Base-by-base conservation (phyloP, 2,797 vertebrate genomes). In the Neomorphus geoffroyi region DNA sequence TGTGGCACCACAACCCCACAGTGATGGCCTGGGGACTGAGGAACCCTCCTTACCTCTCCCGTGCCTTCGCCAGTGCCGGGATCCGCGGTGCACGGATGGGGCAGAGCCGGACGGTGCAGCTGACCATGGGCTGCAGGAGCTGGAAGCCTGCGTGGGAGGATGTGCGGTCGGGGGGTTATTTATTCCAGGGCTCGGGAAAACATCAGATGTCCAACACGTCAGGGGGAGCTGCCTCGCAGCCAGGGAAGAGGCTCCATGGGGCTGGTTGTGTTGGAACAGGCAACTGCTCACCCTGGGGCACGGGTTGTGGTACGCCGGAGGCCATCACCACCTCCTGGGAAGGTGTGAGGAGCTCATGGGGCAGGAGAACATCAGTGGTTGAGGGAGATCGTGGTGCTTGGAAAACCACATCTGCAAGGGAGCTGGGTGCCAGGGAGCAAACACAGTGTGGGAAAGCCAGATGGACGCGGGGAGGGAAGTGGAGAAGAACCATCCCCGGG, bases 291-390 rank as follows among this genome's bases (percentile, higher is more conserved):
- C 30, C 4, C 0, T 26, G 46, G 41, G 35, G 18, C 37, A 35
- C 0, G 0, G 13, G 13, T 11, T 28, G 13, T 10, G 5, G 46
- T n/a, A 45, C 61, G 46, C 56, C n/a, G 16, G 16, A 1, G 1
- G 28, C 21, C 5, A 0, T 35, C 39, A 41, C 39, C 39, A 41
- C 39, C 39, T 41, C 39, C 9, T 1, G 10, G 53, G 17, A 28
- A 19, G 39, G n/a, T 8, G 24, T 3, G 5, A 41, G 64, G 57
- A 51, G 35, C 32, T 74, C 23, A 1, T 2, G n/a, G 51, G 26
- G 28, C 17, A 13, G 73, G 60, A 51, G 35, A 32, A 11, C 30
- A 10, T 18, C 2, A 1, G 4, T 1, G 6, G 39, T 7, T 2
- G 1, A 14, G 18, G 60, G 60, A 24, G 39, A 16, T 5, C 2